These are phyloP conservation scores for Andrena praecox DNA, from an alignment of 2,888 invertebrate species.

Conservation along the genomic window DNA sequence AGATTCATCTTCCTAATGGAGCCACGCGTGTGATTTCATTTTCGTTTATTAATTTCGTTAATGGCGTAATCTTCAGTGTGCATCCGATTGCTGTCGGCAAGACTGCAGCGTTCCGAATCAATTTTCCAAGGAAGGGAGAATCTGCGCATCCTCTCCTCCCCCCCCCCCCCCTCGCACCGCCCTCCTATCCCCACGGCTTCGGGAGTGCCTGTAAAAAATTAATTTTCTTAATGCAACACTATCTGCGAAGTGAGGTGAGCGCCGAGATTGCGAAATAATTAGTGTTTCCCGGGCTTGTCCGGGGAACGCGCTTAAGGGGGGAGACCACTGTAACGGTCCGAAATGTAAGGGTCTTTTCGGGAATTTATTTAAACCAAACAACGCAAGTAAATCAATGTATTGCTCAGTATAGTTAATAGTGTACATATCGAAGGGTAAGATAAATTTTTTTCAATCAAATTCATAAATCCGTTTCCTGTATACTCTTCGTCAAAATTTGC, in stretches of 20 bases:
- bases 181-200: constrained; percentile 3
- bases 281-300: constrained; percentile 54
- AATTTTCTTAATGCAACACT: constrained; percentile 73
- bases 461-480: no score
- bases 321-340: no score
- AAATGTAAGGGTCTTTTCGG: no score
- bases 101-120: constrained; percentile 47
- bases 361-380: no score
- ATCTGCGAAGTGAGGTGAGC: constrained; percentile 69
- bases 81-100: constrained; percentile 62
- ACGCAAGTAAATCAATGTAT: no score
- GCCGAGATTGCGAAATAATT: constrained; percentile 71
- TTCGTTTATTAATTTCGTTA: constrained; percentile 69
- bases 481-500: no score
- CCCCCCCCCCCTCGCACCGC: background rate
- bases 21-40: constrained; percentile 61
- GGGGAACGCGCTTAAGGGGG: constrained; percentile 28
- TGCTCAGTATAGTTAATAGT: no score
- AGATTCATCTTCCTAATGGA: constrained; percentile 82
- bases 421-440: no score
- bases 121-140: constrained; percentile 45
- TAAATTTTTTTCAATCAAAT: no score
- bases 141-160: background rate
- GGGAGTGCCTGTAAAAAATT: constrained; percentile 61
- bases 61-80: constrained; percentile 66